Percentiles rank a stretch among this genome's conserved stretches.
These are phyloP conservation scores for Polyommatus icarus DNA, from an alignment of 2,888 invertebrate genomes.

Conservation along the genomic window DNA sequence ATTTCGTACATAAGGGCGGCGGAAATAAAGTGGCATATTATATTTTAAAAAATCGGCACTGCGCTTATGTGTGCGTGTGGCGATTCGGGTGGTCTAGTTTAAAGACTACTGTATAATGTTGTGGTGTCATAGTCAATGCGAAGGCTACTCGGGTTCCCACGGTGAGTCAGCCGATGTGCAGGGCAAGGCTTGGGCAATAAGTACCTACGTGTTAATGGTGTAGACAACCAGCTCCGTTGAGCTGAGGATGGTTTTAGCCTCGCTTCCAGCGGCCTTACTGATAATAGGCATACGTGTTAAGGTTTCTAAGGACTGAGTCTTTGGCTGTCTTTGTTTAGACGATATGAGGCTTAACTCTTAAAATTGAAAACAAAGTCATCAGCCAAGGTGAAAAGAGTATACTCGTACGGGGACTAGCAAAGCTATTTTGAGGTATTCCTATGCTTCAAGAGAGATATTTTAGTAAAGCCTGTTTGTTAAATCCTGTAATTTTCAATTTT, in stretches of 20 bases:
- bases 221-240: conserved; percentile 34
- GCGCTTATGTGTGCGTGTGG: not conserved
- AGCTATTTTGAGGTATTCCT: too few relatives aligned
- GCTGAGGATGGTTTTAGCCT: conserved; percentile 17
- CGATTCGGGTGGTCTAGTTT: not conserved
- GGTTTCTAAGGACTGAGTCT: not conserved
- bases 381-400: too few relatives aligned
- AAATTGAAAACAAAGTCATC: not conserved
- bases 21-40: too few relatives aligned
- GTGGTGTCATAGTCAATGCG: conserved; percentile 32
- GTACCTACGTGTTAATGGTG: conserved; percentile 70
- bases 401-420: not conserved
- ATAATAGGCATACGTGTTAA: conserved; percentile 13
- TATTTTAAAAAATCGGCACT: too few relatives aligned
- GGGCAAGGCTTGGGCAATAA: conserved; percentile 63
- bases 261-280: conserved; percentile 14
- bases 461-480: too few relatives aligned
- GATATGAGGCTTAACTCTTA: not conserved
- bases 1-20: too few relatives aligned
- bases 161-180: conserved; percentile 62
- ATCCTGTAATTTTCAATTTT: not conserved
- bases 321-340: not conserved
- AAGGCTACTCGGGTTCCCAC: conserved; percentile 55
- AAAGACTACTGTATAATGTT: not conserved
- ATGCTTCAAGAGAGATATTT: too few relatives aligned